phyloP scores from a whole-genome alignment of 1,140 invertebrate genomes.

The Ceratina japonica region DNA sequence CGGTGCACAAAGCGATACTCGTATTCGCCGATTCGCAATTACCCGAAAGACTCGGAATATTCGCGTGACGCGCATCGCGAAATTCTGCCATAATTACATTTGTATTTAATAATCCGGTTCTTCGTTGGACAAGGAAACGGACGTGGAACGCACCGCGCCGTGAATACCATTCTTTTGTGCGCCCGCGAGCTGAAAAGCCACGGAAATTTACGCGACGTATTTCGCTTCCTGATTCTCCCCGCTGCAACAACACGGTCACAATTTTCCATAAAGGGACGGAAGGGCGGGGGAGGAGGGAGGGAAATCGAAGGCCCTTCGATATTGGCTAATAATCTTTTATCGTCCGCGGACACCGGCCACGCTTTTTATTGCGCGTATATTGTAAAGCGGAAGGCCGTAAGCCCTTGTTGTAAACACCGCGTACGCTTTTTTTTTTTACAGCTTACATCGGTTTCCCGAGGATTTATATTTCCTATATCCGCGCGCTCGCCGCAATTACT shows the following conservation, averaged over 20 bases:
- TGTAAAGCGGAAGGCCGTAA: constrained; percentile 1
- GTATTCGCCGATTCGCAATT: too few relatives aligned
- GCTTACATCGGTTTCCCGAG: background rate
- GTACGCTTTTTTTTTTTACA: background rate
- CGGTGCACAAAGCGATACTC: too few relatives aligned
- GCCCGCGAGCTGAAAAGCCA: background rate
- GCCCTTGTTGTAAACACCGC: background rate
- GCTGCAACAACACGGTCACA: background rate
- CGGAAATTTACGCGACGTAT: constrained; percentile 12
- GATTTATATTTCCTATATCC: background rate
- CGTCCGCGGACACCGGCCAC: background rate
- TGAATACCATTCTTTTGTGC: too few relatives aligned
- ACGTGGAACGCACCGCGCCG: too few relatives aligned
- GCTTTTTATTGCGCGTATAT: constrained; percentile 15
- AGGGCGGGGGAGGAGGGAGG: background rate
- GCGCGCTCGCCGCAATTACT: background rate
- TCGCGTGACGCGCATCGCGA: too few relatives aligned
- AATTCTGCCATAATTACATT: too few relatives aligned
- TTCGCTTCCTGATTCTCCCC: background rate
- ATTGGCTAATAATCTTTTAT: constrained; percentile 47
- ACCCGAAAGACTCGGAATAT: too few relatives aligned
- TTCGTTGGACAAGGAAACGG: too few relatives aligned
- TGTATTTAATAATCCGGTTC: too few relatives aligned
- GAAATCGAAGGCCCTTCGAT: constrained; percentile 11
- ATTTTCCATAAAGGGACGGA: background rate